phyloP scores from a whole-genome alignment of 2,113 vertebrate genomes.

The Cavia aperea region DNA sequence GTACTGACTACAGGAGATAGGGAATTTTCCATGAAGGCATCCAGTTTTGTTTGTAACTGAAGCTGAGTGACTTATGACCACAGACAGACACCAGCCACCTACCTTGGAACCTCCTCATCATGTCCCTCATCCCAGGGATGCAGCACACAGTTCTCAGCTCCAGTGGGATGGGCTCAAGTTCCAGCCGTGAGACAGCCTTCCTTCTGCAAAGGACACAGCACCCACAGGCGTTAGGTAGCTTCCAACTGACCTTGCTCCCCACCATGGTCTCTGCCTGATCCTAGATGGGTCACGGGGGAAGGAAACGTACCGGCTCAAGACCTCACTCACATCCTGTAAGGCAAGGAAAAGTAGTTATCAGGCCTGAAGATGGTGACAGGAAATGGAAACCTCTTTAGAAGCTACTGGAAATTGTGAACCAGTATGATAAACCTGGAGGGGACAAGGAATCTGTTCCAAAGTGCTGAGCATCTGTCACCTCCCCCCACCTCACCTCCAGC shows the following conservation, averaged over 20 bases:
- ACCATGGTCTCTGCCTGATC: neutral
- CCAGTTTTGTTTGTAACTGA: neutral
- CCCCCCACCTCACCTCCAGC: constrained; percentile 50
- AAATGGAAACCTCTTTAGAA: neutral
- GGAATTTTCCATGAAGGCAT: no score
- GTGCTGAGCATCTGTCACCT: neutral
- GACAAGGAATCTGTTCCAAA: neutral
- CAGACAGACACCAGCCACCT: neutral
- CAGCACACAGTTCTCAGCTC: constrained; percentile 53
- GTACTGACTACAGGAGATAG: no score
- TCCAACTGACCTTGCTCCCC: neutral
- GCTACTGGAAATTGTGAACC: neutral
- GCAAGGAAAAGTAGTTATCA: neutral
- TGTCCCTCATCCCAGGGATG: constrained; percentile 62
- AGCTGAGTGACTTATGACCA: neutral
- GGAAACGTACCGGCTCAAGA: constrained; percentile 46
- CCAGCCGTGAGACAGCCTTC: neutral
- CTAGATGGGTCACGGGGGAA: neutral
- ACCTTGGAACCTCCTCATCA: constrained; percentile 68
- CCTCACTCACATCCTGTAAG: constrained; percentile 51
- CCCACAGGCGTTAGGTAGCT: neutral
- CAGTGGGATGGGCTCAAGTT: constrained; percentile 39
- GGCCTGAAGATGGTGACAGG: neutral
- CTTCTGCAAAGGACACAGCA: constrained; percentile 42
- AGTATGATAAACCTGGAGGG: neutral